A percentile compares a stretch with the other conserved stretches of the same genome.
Conservation (phyloP, 2,113 vertebrate genomes). For the Rhagologus leucostigma region DNA sequence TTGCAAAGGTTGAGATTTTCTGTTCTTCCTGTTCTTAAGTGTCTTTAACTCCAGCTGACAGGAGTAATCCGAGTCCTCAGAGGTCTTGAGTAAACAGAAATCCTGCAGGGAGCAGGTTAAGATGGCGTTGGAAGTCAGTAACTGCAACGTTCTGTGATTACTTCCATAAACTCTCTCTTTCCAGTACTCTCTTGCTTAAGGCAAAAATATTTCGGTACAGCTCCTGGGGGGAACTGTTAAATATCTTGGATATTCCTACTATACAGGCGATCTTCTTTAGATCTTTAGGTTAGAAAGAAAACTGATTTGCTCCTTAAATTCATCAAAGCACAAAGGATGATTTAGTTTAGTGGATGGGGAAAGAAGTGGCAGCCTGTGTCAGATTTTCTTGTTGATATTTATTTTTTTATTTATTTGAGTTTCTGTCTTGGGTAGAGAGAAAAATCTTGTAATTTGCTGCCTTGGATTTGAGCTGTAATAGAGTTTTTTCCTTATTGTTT, state of each 20-base stretch:
- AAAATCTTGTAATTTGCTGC: background rate
- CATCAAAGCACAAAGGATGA: background rate
- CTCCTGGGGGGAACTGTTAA: background rate
- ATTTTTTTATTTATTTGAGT: background rate
- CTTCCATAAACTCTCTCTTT: background rate
- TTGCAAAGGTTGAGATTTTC: background rate
- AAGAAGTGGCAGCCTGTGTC: background rate
- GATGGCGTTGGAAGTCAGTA: background rate
- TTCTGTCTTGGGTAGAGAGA: background rate
- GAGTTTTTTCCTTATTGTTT: background rate
- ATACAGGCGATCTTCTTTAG: background rate
- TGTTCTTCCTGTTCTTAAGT: background rate
- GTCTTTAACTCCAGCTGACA: background rate
- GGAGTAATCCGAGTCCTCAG: background rate
- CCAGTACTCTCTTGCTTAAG: background rate
- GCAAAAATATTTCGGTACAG: background rate
- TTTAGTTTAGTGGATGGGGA: background rate
- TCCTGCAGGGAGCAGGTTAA: background rate
- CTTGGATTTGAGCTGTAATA: background rate
- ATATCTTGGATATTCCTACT: accelerated
- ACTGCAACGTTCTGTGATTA: background rate
- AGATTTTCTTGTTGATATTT: background rate
- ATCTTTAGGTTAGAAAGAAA: background rate
- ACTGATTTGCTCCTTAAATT: background rate
- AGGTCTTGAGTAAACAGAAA: background rate